Percentiles rank a stretch among this genome's conserved stretches.
Evolutionary conservation across 2,888 invertebrate genomes (phyloP).

Genomic region (Campoletis raptor): DNA sequence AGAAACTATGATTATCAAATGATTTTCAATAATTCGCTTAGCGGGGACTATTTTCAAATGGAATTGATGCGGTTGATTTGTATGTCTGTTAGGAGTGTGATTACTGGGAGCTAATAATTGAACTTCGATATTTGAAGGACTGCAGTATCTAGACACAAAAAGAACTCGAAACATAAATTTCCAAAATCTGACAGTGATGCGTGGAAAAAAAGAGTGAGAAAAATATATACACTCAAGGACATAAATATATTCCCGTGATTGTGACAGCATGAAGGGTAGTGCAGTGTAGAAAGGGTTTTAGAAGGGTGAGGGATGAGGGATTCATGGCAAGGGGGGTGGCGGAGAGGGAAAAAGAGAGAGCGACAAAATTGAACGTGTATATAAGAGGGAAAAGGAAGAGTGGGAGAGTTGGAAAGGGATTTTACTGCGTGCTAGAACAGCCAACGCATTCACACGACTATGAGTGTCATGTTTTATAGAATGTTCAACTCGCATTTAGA

Average conservation of each 20-base stretch:
- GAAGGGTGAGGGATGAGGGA: constrained; percentile 6
- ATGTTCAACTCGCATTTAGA: constrained; percentile 79
- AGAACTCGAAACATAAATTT: constrained; percentile 7
- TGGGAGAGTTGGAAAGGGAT: constrained; percentile 55
- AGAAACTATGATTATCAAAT: too few species aligned
- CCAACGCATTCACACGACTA: constrained; percentile 69
- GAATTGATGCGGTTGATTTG: too few species aligned
- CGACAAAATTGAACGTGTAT: not conserved
- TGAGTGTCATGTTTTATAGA: constrained; percentile 79
- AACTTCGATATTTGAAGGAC: not conserved
- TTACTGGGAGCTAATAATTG: too few species aligned
- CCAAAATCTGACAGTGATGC: not conserved
- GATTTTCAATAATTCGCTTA: too few species aligned
- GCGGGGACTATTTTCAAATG: too few species aligned
- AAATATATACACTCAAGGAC: constrained; percentile 50
- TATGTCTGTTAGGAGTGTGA: too few species aligned
- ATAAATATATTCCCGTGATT: constrained; percentile 77
- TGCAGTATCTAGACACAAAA: not conserved
- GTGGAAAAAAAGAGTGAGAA: constrained; percentile 22
- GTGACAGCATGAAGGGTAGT: constrained; percentile 72
- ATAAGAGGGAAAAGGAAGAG: not conserved
- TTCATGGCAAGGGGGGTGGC: not conserved
- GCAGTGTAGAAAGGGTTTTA: constrained; percentile 30
- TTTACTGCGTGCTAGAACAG: constrained; percentile 72
- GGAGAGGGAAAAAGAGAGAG: constrained; percentile 5